Percentiles rank a stretch among this genome's conserved stretches.
phyloP scores from a whole-genome alignment of 2,888 invertebrate genomes.

The Luffia ferchaultella region DNA sequence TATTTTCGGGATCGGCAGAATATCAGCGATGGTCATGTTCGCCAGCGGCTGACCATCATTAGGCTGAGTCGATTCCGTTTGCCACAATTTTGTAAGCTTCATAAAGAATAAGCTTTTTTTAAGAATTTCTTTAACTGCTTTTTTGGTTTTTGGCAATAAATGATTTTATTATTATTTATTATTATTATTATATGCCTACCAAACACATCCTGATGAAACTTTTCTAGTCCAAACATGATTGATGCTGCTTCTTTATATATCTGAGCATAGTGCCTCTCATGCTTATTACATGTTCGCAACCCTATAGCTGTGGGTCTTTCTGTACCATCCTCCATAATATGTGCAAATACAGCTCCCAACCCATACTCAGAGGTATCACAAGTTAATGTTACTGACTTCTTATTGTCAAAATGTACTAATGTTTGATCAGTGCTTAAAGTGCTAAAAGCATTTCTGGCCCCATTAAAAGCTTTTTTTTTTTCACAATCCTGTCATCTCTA shows the following conservation, averaged over 20 bases:
- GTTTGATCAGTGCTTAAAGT: conserved; percentile 11
- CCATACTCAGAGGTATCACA: conserved; percentile 18
- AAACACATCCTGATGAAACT: too few relatives aligned
- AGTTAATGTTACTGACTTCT: conserved; percentile 11
- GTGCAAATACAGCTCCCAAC: conserved; percentile 12
- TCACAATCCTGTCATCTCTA: conserved; percentile 7
- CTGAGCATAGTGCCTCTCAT: conserved; percentile 13
- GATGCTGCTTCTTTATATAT: conserved; percentile 16
- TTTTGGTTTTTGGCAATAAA: too few relatives aligned
- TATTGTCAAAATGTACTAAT: conserved; percentile 14
- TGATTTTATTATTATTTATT: too few relatives aligned
- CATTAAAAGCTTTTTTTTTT: conserved; percentile 12
- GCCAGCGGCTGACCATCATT: too few relatives aligned
- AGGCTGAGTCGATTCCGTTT: too few relatives aligned
- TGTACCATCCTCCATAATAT: conserved; percentile 12
- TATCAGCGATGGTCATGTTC: too few relatives aligned
- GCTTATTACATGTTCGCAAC: conserved; percentile 11
- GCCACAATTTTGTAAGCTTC: too few relatives aligned
- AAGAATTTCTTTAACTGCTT: too few relatives aligned
- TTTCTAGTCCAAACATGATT: conserved; percentile 16
- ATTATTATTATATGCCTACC: conserved; percentile 12
- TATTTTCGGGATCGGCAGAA: too few relatives aligned
- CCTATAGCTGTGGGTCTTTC: conserved; percentile 13
- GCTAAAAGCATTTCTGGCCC: conserved; percentile 5
- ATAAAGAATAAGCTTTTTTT: too few relatives aligned